These are phyloP conservation scores for Tenebrio molitor DNA, from an alignment of 1,140 invertebrate species.

Conservation along the genomic window DNA sequence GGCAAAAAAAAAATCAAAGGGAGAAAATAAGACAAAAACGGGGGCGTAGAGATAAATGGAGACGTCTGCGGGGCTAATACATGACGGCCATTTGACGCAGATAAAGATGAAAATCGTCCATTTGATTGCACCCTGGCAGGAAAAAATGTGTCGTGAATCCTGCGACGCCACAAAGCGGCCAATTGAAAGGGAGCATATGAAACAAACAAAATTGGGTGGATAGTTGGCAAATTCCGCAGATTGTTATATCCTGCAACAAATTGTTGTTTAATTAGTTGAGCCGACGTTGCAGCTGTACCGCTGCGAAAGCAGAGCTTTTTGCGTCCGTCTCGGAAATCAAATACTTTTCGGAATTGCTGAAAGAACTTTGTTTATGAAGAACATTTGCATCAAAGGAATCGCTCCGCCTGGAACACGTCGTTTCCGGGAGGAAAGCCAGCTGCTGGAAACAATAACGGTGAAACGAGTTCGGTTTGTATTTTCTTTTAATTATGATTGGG, in stretches of 20 bases:
- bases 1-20: not conserved
- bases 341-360: not conserved
- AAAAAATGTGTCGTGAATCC: not conserved
- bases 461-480: slow-evolving; percentile 4
- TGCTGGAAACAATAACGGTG: slow-evolving; percentile 10
- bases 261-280: not conserved
- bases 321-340: no score
- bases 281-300: not conserved
- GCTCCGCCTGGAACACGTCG: not conserved
- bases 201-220: no score
- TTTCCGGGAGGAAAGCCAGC: not conserved
- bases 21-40: not conserved
- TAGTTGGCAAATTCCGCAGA: no score
- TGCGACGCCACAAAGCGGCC: no score
- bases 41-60: not conserved
- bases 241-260: no score
- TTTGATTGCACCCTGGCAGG: no score
- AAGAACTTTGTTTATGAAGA: slow-evolving; percentile 14
- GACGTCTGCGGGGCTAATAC: not conserved
- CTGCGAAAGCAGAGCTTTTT: not conserved
- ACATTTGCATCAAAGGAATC: slow-evolving; percentile 5
- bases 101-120: not conserved
- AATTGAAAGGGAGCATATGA: no score
- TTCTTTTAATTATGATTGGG: slow-evolving; percentile 26
- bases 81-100: not conserved